A percentile compares a stretch with the other conserved stretches of the same genome.
Conservation (phyloP, 2,113 vertebrate species). For the Apteryx mantelli region DNA sequence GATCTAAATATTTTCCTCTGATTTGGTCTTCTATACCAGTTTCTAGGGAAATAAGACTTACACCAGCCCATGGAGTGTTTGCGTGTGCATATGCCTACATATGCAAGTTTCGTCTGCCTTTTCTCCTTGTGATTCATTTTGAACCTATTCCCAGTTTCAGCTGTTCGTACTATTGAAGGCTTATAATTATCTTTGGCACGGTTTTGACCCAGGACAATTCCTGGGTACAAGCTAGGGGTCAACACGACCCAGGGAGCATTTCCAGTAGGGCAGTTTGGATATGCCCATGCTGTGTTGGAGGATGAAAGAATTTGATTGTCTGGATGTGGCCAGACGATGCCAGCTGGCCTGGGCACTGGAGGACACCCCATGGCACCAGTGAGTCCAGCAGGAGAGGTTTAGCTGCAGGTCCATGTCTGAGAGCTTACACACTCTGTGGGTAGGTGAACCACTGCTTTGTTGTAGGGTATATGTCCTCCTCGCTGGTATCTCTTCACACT, state of each 20-base stretch:
- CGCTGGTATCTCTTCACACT: neutral
- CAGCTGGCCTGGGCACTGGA: neutral
- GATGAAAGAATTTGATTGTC: neutral
- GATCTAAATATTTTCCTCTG: neutral
- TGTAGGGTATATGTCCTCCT: neutral
- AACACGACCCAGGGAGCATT: neutral
- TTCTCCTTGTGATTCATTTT: neutral
- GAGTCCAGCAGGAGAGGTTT: neutral
- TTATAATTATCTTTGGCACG: neutral
- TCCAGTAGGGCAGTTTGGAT: neutral
- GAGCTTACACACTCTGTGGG: neutral
- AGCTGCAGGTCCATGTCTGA: neutral
- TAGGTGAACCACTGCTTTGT: neutral
- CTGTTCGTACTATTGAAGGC: neutral
- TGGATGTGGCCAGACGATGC: neutral
- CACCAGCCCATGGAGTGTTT: neutral
- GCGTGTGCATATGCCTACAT: neutral
- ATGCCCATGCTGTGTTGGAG: neutral
- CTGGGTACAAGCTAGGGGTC: neutral
- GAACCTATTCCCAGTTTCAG: neutral
- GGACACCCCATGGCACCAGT: neutral
- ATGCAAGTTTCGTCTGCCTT: neutral
- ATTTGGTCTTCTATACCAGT: neutral
- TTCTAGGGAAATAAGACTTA: neutral
- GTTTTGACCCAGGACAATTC: neutral